Evolutionary conservation across 53 echinoderm and acorn worm genomes (phyloP).

Genomic region (Glandiceps talaboti): DNA sequence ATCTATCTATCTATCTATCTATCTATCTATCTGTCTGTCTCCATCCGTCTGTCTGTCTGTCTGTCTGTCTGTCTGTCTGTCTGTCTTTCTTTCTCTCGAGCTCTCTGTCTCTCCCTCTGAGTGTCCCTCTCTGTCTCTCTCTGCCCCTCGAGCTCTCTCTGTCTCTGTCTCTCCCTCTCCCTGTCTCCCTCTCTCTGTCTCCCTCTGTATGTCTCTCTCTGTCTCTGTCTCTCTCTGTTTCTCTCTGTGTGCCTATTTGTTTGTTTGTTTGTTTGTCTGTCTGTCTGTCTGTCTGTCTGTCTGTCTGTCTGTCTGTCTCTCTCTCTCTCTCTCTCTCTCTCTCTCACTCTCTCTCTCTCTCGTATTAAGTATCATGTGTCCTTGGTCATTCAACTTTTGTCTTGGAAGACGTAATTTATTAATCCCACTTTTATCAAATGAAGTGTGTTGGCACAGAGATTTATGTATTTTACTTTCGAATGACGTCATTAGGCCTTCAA

Average conservation of each 20-base stretch:
- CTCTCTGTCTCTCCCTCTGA: background rate
- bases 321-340: constrained; percentile 2
- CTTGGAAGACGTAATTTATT: no score
- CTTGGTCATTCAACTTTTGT: no score
- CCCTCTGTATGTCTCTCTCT: background rate
- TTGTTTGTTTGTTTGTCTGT: background rate
- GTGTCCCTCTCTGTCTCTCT: background rate
- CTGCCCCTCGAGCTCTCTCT: background rate
- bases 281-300: background rate
- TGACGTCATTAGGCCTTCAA: no score
- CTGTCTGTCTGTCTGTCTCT: constrained; percentile 6
- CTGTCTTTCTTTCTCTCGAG: background rate
- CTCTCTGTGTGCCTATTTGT: background rate
- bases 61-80: no score
- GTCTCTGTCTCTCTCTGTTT: background rate
- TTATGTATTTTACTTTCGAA: no score
- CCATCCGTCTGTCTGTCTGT: background rate
- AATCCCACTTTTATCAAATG: no score
- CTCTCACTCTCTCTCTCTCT: constrained; percentile 15
- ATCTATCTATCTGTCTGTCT: background rate
- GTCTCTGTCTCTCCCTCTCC: constrained; percentile 7
- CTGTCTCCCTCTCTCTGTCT: background rate
- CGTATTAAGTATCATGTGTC: no score
- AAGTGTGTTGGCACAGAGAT: no score
- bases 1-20: constrained; percentile 2